Evolutionary conservation across 2,888 invertebrate genomes (phyloP), one percentile per base, ranked within the genome.

Genomic region (Emmelina monodactyla): DNA sequence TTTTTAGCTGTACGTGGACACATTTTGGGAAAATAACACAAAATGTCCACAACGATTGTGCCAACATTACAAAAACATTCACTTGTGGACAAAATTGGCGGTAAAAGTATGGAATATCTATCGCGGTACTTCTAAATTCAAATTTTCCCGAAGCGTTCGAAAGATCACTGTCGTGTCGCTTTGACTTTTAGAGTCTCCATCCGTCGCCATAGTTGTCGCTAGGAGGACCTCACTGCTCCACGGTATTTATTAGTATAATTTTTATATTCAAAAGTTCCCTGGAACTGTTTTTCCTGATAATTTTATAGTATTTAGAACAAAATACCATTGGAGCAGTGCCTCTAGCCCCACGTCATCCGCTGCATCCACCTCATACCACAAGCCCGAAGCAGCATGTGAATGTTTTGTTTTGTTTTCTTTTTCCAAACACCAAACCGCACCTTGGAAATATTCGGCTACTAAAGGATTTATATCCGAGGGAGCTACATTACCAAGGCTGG

Each of bases 401-500:
- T 81, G 81, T 81, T 80, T 81, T 76, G 62, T 78, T 79, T 78
- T 75, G 51, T 76, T 79, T 78, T 80, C 73, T 72, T 72, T 73
- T 75, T 73, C 71, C 70, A 78, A 76, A 76, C 75, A 75, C 72
- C n/a, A 73, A 69, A 62, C 70, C 70, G 73, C 80, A 78, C 76
- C 68, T 73, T 72, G 75, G 80, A 75, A 69, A 67, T 72, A 69
- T 64, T 66, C 68, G 67, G 56, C 68, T 63, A 70, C n/a, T 6
- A 9, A 73, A 73, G 78, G 76, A 76, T 75, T 71, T 76, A 71
- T 78, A 76, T 78, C 72, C 76, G 75, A 71, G 73, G 72, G 75
- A 78, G 69, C 72, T 53, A 43, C 62, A 86, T 82, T 87, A 86
- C 78, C 87, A 87, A 75, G 85, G 84, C 49, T 86, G 86, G 86